Percentiles rank a stretch among this genome's conserved stretches.
phyloP scores from a whole-genome alignment of 2,797 vertebrate genomes.

The Phalloptychus januarius region DNA sequence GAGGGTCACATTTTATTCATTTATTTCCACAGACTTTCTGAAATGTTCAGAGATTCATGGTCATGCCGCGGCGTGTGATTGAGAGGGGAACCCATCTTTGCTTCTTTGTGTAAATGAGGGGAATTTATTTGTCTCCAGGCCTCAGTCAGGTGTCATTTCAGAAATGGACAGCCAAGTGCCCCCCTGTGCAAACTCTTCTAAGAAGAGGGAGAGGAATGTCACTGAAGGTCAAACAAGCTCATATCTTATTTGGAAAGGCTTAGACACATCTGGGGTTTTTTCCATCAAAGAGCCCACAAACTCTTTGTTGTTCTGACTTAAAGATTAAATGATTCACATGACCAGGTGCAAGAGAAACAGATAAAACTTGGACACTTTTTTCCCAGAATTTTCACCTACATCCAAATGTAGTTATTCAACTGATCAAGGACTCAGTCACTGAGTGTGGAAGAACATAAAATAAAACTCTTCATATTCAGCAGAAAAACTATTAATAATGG shows the following conservation, averaged over 20 bases:
- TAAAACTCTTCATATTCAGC: background rate
- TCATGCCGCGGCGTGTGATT: conserved; percentile 38
- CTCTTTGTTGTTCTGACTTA: background rate
- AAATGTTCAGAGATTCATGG: conserved; percentile 39
- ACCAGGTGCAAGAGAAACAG: background rate
- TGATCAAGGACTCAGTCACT: background rate
- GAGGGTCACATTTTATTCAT: conserved; percentile 7
- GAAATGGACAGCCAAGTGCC: conserved; percentile 48
- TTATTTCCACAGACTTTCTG: conserved; percentile 20
- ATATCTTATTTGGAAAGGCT: background rate
- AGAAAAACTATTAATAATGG: background rate
- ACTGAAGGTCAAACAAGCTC: background rate
- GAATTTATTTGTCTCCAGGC: conserved; percentile 37
- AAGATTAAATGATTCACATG: background rate
- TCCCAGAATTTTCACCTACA: background rate
- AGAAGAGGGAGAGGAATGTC: background rate
- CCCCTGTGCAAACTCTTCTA: conserved; percentile 40
- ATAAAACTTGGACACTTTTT: background rate
- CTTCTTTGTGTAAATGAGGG: conserved; percentile 47
- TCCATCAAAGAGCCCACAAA: background rate
- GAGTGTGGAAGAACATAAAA: background rate
- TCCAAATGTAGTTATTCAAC: no score
- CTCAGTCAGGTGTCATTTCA: conserved; percentile 36
- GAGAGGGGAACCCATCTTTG: conserved; percentile 17
- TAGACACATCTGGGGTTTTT: background rate